Conservation (phyloP, 2,113 vertebrate species). For the Marcusenius ussheri region DNA sequence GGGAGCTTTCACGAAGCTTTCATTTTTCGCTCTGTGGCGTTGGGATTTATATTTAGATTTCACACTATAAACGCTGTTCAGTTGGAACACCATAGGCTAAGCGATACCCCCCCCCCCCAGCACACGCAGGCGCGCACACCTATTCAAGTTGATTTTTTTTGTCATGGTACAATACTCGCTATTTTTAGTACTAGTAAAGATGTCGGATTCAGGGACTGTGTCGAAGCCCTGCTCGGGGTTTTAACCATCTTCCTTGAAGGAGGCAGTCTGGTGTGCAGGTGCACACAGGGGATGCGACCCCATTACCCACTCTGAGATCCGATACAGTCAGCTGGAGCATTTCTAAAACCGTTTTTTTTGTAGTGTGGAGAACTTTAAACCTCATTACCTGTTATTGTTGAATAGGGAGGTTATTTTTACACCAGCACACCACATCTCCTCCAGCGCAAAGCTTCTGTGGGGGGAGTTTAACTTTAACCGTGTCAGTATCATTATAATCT, state of each 20-base stretch:
- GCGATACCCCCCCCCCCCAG: neutral
- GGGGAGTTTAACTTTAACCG: neutral
- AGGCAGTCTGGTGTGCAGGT: neutral
- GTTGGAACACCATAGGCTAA: neutral
- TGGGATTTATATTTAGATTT: conserved; percentile 12
- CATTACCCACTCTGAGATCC: neutral
- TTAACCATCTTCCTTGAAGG: neutral
- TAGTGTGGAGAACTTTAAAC: neutral
- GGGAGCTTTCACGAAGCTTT: neutral
- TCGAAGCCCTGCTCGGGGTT: neutral
- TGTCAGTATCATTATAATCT: neutral
- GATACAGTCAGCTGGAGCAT: neutral
- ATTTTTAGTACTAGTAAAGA: neutral
- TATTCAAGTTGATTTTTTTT: neutral
- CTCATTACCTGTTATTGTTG: neutral
- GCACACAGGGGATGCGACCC: neutral
- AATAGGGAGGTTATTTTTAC: neutral
- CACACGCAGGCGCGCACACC: neutral
- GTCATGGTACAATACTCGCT: neutral
- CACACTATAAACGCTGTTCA: conserved; percentile 11
- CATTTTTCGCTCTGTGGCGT: neutral
- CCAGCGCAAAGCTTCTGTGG: neutral
- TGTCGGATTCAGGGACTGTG: neutral
- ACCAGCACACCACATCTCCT: neutral
- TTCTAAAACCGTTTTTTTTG: neutral